Conservation (phyloP, 2,113 vertebrate genomes). For the Megalops atlanticus region DNA sequence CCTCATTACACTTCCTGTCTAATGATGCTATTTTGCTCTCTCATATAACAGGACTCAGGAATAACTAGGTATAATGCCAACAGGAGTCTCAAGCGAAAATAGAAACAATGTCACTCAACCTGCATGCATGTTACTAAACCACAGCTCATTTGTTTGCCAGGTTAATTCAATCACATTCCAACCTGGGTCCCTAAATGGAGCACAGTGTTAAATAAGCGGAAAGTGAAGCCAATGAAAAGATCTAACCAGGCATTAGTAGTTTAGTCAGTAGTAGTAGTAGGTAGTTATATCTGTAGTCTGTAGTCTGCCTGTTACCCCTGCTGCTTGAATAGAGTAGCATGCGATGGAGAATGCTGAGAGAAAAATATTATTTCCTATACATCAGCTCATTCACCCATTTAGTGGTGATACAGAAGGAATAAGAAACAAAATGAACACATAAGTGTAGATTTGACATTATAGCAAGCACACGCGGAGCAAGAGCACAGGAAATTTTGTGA, state of each 20-base stretch:
- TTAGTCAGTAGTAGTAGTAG: no score
- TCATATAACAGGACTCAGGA: slow-evolving; percentile 50
- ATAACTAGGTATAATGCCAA: slow-evolving; percentile 53
- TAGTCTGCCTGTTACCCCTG: no score
- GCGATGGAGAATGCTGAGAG: no score
- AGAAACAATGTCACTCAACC: slow-evolving; percentile 36
- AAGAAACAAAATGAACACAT: neutral
- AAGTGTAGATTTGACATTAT: no score
- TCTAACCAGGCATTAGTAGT: neutral
- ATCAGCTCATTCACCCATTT: no score
- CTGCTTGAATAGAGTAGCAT: no score
- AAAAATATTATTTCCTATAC: no score
- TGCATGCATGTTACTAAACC: slow-evolving; percentile 12
- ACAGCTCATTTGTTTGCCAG: slow-evolving; percentile 42
- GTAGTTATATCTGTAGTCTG: no score
- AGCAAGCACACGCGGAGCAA: no score
- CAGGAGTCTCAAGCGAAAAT: slow-evolving; percentile 44
- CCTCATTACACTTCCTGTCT: slow-evolving; percentile 72
- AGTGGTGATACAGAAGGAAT: neutral
- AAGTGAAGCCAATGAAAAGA: neutral
- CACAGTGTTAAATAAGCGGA: neutral
- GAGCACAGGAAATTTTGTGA: no score
- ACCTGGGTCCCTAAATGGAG: neutral
- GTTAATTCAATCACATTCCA: neutral
- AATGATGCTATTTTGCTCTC: slow-evolving; percentile 67